Conservation (phyloP, 2,888 invertebrate species). For the Blera fallax region DNA sequence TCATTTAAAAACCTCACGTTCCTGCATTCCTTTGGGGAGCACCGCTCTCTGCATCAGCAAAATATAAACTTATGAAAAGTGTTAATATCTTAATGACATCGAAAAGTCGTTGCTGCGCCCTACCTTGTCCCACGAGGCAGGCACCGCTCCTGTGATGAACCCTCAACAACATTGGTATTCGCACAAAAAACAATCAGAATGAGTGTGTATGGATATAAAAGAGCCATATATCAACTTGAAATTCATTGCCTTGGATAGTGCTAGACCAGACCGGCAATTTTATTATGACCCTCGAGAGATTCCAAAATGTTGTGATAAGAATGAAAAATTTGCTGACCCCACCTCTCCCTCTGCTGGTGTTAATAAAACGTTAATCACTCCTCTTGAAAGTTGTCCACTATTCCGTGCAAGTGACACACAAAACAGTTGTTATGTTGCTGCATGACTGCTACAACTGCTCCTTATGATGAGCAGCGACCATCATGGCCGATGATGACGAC, state of each 20-base stretch:
- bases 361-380: constrained; percentile 71
- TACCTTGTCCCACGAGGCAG: background rate
- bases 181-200: constrained; percentile 19
- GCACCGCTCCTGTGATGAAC: background rate
- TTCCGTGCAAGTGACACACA: constrained; percentile 35
- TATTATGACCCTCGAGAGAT: constrained; percentile 49
- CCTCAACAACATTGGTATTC: background rate
- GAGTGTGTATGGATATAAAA: constrained; percentile 10
- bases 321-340: constrained; percentile 52
- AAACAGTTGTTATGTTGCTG: constrained; percentile 13
- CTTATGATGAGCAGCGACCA: constrained; percentile 34
- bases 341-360: constrained; percentile 15
- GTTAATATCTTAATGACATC: constrained; percentile 1
- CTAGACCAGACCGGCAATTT: constrained; percentile 43
- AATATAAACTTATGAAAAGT: background rate
- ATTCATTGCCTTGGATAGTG: constrained; percentile 38
- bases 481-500: constrained; percentile 24
- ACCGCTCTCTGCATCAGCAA: background rate
- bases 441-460: background rate
- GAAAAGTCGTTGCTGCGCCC: constrained; percentile 10
- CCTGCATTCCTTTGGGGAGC: background rate
- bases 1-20: background rate
- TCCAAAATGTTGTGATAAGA: constrained; percentile 64
- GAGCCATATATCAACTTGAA: constrained; percentile 43
- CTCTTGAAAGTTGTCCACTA: constrained; percentile 64